Evolutionary conservation across 2,888 invertebrate genomes (phyloP).

Genomic region (Malthinus seriepunctatus): DNA sequence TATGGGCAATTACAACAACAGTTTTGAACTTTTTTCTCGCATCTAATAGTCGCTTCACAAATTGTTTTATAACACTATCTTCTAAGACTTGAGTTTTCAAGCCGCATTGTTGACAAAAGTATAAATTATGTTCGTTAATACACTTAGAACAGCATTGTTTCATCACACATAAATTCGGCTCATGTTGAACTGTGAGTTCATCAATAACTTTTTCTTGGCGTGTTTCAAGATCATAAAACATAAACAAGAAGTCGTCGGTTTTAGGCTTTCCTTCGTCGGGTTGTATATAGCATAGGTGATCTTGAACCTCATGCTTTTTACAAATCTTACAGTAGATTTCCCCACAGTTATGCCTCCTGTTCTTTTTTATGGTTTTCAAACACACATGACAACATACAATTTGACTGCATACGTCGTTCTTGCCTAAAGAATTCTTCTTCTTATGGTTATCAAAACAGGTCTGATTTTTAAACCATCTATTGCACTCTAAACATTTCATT

Average conservation of each 20-base stretch:
- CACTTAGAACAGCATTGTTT: background rate
- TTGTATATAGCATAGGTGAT: background rate
- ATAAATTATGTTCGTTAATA: background rate
- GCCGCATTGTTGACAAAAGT: background rate
- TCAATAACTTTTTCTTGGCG: background rate
- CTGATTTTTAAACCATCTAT: conserved; percentile 13
- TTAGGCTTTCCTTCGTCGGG: background rate
- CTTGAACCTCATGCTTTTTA: background rate
- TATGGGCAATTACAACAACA: background rate
- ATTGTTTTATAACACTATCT: background rate
- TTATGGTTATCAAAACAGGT: conserved; percentile 21
- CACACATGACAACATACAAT: conserved; percentile 14
- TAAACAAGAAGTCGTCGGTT: conserved; percentile 12
- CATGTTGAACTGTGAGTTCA: background rate
- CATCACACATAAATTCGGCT: background rate
- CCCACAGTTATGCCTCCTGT: background rate
- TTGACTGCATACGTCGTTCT: conserved; percentile 4
- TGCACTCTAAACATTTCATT: conserved; percentile 20
- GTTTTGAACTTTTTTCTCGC: background rate
- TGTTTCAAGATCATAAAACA: conserved; percentile 27
- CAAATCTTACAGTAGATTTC: background rate
- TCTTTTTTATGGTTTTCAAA: background rate
- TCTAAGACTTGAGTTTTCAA: background rate
- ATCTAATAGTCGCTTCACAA: background rate
- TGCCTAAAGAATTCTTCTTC: background rate